Evolutionary conservation across 53 echinoderm and acorn worm genomes (phyloP).

Genomic region (Paelopatides confundens): DNA sequence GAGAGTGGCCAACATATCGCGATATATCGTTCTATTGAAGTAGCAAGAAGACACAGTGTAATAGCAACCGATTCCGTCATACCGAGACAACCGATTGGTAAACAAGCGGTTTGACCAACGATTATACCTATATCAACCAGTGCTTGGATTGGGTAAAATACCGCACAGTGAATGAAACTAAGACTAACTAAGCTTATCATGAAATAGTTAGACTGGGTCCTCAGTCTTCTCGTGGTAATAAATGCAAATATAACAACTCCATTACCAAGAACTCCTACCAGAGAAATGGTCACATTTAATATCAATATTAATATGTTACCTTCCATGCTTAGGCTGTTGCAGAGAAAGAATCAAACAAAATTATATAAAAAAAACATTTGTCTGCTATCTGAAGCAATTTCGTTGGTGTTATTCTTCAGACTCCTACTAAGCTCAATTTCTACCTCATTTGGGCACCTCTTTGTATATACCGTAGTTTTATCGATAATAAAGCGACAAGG

Average conservation of each 20-base stretch:
- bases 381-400: too few species aligned
- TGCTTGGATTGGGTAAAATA: slow-evolving; percentile 31
- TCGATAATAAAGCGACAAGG: too few species aligned
- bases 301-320: not conserved
- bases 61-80: slow-evolving; percentile 23
- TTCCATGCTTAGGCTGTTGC: not conserved
- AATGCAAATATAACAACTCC: slow-evolving; percentile 18
- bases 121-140: slow-evolving; percentile 1
- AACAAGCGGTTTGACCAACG: not conserved
- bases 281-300: not conserved
- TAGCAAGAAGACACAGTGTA: slow-evolving; percentile 17
- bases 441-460: too few species aligned
- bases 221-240: not conserved
- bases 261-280: slow-evolving; percentile 19
- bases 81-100: slow-evolving; percentile 20
- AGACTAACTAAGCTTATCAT: slow-evolving; percentile 5
- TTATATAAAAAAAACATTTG: too few species aligned
- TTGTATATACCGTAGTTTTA: too few species aligned
- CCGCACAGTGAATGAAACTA: slow-evolving; percentile 25
- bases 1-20: slow-evolving; percentile 42
- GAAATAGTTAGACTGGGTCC: slow-evolving; percentile 32
- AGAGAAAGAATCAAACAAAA: too few species aligned
- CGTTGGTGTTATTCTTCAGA: too few species aligned
- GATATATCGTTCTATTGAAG: slow-evolving; percentile 25
- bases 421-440: too few species aligned